A percentile compares a stretch with the other conserved stretches of the same genome.
These are phyloP conservation scores for Tortrix viridana DNA, from an alignment of 2,888 invertebrate species.

Conservation along the genomic window DNA sequence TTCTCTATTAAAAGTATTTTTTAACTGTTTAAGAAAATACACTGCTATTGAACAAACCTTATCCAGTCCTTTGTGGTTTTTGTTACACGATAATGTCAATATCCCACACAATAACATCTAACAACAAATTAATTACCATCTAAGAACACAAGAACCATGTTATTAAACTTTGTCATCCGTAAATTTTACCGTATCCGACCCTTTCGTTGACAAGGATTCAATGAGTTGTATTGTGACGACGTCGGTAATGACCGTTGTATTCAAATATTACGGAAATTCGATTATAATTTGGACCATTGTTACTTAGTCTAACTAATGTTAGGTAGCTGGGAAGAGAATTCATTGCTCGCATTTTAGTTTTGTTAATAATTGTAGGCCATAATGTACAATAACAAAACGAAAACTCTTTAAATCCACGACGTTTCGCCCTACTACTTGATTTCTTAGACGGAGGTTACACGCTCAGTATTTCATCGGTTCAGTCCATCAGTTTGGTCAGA, in stretches of 20 bases:
- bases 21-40: no score
- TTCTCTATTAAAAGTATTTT: no score
- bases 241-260: conserved; percentile 57
- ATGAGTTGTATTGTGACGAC: conserved; percentile 58
- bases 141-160: conserved; percentile 4
- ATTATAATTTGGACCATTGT: conserved; percentile 71
- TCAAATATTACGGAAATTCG: conserved; percentile 72
- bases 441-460: no score
- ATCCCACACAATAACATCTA: neutral
- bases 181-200: conserved; percentile 40
- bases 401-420: no score
- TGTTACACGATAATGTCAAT: no score
- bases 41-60: no score
- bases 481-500: no score
- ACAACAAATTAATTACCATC: conserved; percentile 1
- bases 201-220: conserved; percentile 49
- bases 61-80: no score
- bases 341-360: neutral
- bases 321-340: conserved; percentile 6
- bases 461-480: no score
- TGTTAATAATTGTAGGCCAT: neutral
- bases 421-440: no score
- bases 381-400: no score
- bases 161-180: conserved; percentile 43
- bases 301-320: conserved; percentile 40